These are phyloP conservation scores for Papilio aristodemus DNA, from an alignment of 1,140 invertebrate species.

Conservation along the genomic window DNA sequence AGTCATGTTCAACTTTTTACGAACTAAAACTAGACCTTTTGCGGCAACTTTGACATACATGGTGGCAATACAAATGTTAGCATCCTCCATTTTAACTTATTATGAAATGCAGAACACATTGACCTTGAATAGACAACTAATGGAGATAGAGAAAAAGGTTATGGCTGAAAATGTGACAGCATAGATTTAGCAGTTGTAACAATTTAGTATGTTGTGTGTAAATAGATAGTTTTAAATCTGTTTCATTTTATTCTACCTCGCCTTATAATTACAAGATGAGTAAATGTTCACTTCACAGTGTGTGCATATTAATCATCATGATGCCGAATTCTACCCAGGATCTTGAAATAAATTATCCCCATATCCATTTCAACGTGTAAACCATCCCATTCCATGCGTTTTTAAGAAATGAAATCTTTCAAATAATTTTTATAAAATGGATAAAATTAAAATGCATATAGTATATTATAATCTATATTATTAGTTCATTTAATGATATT, in stretches of 20 bases:
- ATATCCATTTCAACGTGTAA: too few relatives aligned
- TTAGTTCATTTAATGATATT: conserved; percentile 48
- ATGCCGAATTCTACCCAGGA: too few relatives aligned
- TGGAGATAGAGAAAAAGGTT: conserved; percentile 56
- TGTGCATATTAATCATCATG: not conserved
- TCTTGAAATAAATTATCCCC: too few relatives aligned
- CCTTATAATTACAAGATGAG: not conserved
- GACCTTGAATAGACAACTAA: conserved; percentile 54
- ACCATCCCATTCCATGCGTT: too few relatives aligned
- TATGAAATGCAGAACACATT: conserved; percentile 68
- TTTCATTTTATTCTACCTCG: conserved; percentile 19
- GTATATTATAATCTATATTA: conserved; percentile 53
- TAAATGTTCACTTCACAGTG: not conserved
- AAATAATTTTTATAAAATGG: too few relatives aligned
- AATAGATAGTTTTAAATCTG: conserved; percentile 42
- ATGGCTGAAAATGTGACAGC: conserved; percentile 36
- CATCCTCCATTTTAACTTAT: conserved; percentile 64
- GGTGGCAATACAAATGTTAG: conserved; percentile 47
- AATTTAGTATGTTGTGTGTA: conserved; percentile 40
- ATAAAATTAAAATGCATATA: conserved; percentile 39
- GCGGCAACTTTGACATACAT: conserved; percentile 47
- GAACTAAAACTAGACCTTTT: conserved; percentile 57
- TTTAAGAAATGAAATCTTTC: too few relatives aligned
- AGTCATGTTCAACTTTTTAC: conserved; percentile 61
- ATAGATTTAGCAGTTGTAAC: conserved; percentile 31